Evolutionary conservation across 2,888 invertebrate genomes (phyloP), one percentile per base, ranked within the genome.

Genomic region (Tethea ocularis): DNA sequence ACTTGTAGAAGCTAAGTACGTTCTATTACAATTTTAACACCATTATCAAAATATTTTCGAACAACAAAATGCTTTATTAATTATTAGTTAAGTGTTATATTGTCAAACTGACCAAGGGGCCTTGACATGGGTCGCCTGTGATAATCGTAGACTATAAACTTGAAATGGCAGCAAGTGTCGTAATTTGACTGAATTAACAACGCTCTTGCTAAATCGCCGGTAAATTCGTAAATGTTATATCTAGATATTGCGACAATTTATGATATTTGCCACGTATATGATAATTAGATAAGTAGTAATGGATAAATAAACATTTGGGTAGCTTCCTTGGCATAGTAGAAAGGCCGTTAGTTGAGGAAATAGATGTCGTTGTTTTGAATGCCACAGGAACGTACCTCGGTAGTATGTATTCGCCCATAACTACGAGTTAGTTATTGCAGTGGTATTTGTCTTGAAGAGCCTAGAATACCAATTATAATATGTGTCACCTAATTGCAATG

Each of bases 91-190:
- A 51, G 67, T 68, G 60, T 71, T 68, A 66, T 13, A 33, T 60
- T 64, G 68, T 61, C 58, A 61, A 63, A 67, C 57, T 62, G 58
- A 51, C 60, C 61, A 54, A 38, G 20, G 29, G 58, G 51, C 84
- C 84, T 83, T 83, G 83, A 80, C 84, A 77, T 67, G 56, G 71
- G 80, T 69, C 71, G 61, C 64, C 67, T 68, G 63, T 67, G 63
- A 46, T 46, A 46, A 61, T 63, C 24, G 36, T 23, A 46, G 56
- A 56, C 67, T 68, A 70, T 74, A 73, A 77, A 75, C 68, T 68
- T 72, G 68, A 72, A 64, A 66, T 26, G 17, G 62, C 59, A 56
- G 63, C 62, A 64, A 69, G 57, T 82, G 77, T 82, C 61, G 75
- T 65, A 79, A 80, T 61, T 62, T 54, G 36, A 5, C 24, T 24